These are phyloP conservation scores for Anguilla rostrata DNA, from an alignment of 2,113 vertebrate genomes.

Conservation along the genomic window DNA sequence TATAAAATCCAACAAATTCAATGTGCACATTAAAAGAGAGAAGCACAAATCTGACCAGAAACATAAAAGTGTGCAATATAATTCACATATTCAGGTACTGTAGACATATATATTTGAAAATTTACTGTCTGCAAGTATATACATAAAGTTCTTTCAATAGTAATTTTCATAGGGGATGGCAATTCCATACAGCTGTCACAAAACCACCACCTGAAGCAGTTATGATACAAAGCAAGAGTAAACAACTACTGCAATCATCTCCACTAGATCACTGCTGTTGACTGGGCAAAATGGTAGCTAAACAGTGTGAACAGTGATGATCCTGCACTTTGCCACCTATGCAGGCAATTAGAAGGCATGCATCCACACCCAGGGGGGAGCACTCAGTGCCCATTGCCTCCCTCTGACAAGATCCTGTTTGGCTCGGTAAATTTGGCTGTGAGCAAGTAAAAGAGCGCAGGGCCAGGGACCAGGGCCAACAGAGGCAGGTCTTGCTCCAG, in stretches of 20 bases:
- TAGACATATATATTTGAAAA: conserved; percentile 5
- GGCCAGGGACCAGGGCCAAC: conserved; percentile 87
- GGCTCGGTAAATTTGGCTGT: conserved; percentile 95
- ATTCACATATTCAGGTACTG: conserved; percentile 10
- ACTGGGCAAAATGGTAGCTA: neutral
- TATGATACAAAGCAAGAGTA: neutral
- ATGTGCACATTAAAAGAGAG: neutral
- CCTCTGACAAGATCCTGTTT: conserved; percentile 88
- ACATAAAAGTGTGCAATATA: conserved; percentile 15
- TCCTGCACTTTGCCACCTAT: conserved; percentile 3
- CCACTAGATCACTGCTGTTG: neutral
- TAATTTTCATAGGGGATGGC: neutral
- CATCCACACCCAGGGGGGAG: neutral
- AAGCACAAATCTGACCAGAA: neutral
- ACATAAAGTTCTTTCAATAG: neutral
- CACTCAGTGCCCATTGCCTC: conserved; percentile 84
- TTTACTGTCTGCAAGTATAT: conserved; percentile 18
- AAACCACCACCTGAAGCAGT: neutral
- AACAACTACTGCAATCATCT: neutral
- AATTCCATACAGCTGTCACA: neutral
- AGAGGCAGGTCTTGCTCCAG: conserved; percentile 88
- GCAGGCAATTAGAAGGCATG: neutral
- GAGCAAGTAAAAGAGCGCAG: conserved; percentile 90
- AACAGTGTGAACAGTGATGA: neutral
- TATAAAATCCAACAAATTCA: neutral